Percentiles rank a stretch among this genome's conserved stretches.
phyloP scores from a whole-genome alignment of 2,113 vertebrate genomes.

The Melospiza georgiana region DNA sequence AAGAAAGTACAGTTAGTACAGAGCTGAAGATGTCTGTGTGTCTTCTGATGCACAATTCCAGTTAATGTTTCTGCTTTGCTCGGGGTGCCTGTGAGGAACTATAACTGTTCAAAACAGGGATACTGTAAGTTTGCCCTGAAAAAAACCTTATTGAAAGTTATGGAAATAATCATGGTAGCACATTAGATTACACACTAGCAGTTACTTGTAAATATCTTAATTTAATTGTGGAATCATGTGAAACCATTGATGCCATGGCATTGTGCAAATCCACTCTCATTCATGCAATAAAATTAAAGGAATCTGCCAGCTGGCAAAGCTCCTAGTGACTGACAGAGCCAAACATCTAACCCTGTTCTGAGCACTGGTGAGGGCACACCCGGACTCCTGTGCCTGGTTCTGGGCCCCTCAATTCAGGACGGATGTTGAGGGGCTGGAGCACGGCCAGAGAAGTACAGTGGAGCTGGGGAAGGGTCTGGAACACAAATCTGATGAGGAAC shows the following conservation, averaged over 20 bases:
- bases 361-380: neutral
- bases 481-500: neutral
- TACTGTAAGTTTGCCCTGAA: neutral
- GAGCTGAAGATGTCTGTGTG: neutral
- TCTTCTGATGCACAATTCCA: neutral
- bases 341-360: neutral
- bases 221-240: neutral
- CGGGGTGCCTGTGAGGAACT: neutral
- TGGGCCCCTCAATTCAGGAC: neutral
- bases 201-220: neutral
- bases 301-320: neutral
- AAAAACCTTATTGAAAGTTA: neutral
- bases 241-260: neutral
- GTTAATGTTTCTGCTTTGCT: neutral
- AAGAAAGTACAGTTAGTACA: neutral
- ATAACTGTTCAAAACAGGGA: neutral
- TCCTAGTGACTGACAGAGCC: neutral
- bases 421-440: neutral
- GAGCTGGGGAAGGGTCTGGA: neutral
- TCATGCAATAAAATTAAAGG: neutral
- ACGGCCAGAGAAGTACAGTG: accelerated
- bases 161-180: neutral
- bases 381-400: neutral
- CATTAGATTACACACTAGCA: too few species aligned
- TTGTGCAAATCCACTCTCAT: neutral